These are phyloP conservation scores for Ooceraea biroi DNA, from an alignment of 1,140 invertebrate genomes.

Conservation along the genomic window DNA sequence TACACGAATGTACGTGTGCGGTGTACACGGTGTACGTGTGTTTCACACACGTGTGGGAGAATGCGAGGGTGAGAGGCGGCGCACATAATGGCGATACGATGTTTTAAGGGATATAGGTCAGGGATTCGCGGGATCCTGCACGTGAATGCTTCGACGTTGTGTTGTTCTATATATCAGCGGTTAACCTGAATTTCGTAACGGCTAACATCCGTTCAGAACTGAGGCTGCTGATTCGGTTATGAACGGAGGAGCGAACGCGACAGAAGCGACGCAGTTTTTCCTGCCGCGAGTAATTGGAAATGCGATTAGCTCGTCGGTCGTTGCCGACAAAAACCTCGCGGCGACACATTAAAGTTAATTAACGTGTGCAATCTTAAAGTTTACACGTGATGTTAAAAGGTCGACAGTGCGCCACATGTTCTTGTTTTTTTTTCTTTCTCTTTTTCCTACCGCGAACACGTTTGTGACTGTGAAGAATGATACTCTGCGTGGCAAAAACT, in stretches of 20 bases:
- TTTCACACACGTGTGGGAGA: constrained; percentile 1
- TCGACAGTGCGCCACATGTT: neutral
- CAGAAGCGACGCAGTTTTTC: constrained; percentile 16
- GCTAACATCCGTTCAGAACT: constrained; percentile 39
- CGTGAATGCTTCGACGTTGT: constrained; percentile 51
- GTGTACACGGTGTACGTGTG: neutral
- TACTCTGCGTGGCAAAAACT: neutral
- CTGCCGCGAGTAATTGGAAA: constrained; percentile 35
- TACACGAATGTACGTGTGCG: neutral
- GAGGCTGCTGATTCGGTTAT: constrained; percentile 22
- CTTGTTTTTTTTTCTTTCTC: neutral
- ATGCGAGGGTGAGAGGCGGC: constrained; percentile 21
- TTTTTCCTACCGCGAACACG: neutral
- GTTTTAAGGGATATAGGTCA: constrained; percentile 76
- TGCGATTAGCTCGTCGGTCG: constrained; percentile 33
- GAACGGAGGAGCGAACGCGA: neutral
- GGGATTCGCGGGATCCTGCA: constrained; percentile 66
- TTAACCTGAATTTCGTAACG: constrained; percentile 71
- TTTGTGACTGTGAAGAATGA: neutral
- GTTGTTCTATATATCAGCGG: constrained; percentile 63
- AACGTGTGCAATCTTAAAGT: constrained; percentile 47
- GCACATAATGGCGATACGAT: constrained; percentile 70
- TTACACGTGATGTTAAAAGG: constrained; percentile 35
- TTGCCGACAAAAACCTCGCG: neutral
- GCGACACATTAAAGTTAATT: constrained; percentile 42